Base-by-base conservation (phyloP, 2,113 vertebrate genomes). In the Vulpes ferrilata region DNA sequence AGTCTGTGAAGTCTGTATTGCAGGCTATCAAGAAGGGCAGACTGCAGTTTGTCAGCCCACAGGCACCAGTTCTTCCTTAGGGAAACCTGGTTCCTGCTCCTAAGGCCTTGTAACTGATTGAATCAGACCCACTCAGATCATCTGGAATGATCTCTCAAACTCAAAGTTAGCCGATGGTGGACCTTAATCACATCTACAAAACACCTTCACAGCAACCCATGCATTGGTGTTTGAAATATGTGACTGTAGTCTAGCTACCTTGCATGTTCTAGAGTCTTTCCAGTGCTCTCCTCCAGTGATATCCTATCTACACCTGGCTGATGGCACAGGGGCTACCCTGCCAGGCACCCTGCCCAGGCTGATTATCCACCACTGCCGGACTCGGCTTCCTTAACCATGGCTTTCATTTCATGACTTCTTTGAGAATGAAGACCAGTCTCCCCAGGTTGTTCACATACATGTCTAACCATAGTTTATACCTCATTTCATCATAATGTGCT, bases 1-100 rank as follows among this genome's bases (percentile, higher is more conserved):
- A 12, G 27, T 43, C 43, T 11, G 8, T 55, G 59, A 15, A 1
- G 0, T 22, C 20, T 2, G 0, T 5, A 32, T 11, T 48, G 48
- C 43, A 13, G 67, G 57, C 15, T 30, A 10, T n/a, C 22, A 4
- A 22, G 35, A 60, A 69, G 35, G 74, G 11, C 10, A 27, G 64
- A 32, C 51, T 32, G 30, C n/a, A 73, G 15, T 6, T 55, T 53
- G 51, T 7, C 5, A 6, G 19, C 32, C 48, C 69, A 79, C 30
- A 57, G 48, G 30, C 0, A 1, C 43, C 25, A 3, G 7, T 15
- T 80, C 64, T 65, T 55, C 30, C 19, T 4, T 13, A 20, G 17
- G 48, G 53, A 32, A 22, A 27, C 22, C 71, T 79, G 7, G 3
- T 10, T 62, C 88, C 48, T 51, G 55, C 51, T 25, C 27, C 5